A percentile compares a stretch with the other conserved stretches of the same genome.
Conservation (phyloP, 2,797 vertebrate genomes). For the Microtus agrestis region DNA sequence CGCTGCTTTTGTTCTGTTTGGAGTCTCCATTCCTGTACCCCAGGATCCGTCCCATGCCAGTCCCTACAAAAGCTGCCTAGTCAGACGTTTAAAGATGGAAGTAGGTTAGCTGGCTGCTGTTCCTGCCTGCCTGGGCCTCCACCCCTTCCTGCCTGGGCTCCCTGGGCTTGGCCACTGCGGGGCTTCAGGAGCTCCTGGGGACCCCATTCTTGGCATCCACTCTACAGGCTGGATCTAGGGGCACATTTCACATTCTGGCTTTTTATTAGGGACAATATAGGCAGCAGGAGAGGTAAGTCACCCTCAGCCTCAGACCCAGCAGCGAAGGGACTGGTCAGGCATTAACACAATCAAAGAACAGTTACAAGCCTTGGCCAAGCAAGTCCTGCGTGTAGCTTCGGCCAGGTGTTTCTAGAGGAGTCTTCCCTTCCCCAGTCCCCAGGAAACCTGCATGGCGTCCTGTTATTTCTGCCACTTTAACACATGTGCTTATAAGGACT, state of each 20-base stretch:
- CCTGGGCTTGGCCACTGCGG: neutral
- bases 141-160: neutral
- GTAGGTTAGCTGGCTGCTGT: neutral
- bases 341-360: neutral
- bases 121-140: neutral
- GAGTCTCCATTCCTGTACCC: neutral
- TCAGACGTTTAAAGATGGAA: neutral
- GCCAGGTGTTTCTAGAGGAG: neutral
- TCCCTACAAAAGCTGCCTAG: neutral
- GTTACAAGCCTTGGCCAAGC: neutral
- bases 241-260: neutral
- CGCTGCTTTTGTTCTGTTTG: rapidly evolving
- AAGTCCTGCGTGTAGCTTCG: neutral
- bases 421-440: neutral
- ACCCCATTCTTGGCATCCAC: neutral
- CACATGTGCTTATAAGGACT: neutral
- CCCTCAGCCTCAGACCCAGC: neutral
- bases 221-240: neutral
- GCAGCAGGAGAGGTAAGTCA: constrained; percentile 7
- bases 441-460: neutral
- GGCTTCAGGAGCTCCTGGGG: neutral
- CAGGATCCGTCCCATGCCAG: neutral
- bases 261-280: neutral
- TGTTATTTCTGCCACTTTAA: neutral
- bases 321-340: neutral